phyloP scores from a whole-genome alignment of 2,888 invertebrate species.

The Ceratothoa steindachneri region DNA sequence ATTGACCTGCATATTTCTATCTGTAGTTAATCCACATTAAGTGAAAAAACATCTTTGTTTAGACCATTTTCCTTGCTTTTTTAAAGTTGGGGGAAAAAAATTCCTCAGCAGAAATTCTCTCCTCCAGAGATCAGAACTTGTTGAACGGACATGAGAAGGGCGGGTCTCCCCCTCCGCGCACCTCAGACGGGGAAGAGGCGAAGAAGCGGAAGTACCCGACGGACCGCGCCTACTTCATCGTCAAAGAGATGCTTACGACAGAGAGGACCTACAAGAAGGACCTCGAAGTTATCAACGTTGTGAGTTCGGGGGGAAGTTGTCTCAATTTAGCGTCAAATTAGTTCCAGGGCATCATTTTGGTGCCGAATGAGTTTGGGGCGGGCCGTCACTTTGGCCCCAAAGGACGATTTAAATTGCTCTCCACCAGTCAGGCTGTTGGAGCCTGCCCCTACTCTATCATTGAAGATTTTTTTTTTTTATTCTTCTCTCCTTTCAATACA shows the following conservation, averaged over 20 bases:
- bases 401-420: background rate
- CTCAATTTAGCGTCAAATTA: background rate
- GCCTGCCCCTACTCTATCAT: background rate
- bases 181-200: slow-evolving; percentile 23
- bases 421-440: background rate
- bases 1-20: too few species aligned
- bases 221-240: slow-evolving; percentile 74
- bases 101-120: too few species aligned
- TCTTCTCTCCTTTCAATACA: background rate
- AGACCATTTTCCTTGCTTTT: too few species aligned
- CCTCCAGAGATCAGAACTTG: background rate
- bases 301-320: slow-evolving; percentile 61
- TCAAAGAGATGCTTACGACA: slow-evolving; percentile 91
- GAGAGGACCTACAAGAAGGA: slow-evolving; percentile 93
- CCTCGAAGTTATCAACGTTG: slow-evolving; percentile 82
- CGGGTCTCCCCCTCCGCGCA: slow-evolving; percentile 13
- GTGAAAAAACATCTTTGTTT: too few species aligned
- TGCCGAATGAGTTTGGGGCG: background rate
- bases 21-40: too few species aligned
- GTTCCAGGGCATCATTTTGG: background rate
- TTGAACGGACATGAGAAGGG: slow-evolving; percentile 27
- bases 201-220: slow-evolving; percentile 59
- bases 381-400: background rate
- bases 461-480: background rate
- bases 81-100: too few species aligned